These are phyloP conservation scores for Adelges cooleyi DNA, from an alignment of 1,140 invertebrate genomes.

Conservation along the genomic window DNA sequence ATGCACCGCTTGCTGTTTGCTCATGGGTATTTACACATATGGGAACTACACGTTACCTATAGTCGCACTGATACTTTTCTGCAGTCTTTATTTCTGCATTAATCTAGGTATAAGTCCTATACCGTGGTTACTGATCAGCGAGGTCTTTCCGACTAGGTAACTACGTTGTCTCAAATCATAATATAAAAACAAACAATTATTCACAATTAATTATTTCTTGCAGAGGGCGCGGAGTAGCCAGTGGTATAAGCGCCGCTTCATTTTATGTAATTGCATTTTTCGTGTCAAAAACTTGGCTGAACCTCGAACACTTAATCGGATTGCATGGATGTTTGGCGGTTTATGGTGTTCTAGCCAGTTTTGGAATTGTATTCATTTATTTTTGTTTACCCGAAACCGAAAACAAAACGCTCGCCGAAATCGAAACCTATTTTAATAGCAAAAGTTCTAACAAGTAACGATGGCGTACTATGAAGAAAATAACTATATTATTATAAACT, in stretches of 20 bases:
- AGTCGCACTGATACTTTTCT: constrained; percentile 32
- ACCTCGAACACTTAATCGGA: constrained; percentile 21
- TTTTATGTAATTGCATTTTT: constrained; percentile 31
- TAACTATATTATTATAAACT: too few relatives aligned
- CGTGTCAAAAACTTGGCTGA: constrained; percentile 32
- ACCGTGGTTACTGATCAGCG: constrained; percentile 35
- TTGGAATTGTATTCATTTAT: constrained; percentile 31
- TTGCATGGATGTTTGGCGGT: constrained; percentile 31
- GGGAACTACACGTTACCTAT: neutral
- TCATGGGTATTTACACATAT: constrained; percentile 30
- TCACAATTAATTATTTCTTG: neutral
- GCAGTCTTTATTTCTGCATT: constrained; percentile 30
- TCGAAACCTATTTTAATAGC: constrained; percentile 29
- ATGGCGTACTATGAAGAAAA: too few relatives aligned
- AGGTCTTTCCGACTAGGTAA: constrained; percentile 36
- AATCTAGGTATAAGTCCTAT: constrained; percentile 33
- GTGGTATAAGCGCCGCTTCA: constrained; percentile 28
- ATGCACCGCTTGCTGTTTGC: constrained; percentile 31
- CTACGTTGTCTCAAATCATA: too few relatives aligned
- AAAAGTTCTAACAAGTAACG: neutral
- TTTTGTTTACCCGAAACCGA: constrained; percentile 33
- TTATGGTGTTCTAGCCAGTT: constrained; percentile 25
- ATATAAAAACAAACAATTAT: too few relatives aligned
- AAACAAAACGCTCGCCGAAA: constrained; percentile 32
- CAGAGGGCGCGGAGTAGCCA: constrained; percentile 32